Evolutionary conservation across 2,888 invertebrate genomes (phyloP), one percentile per base, ranked within the genome.

Genomic region (Ornithoptera alexandrae): DNA sequence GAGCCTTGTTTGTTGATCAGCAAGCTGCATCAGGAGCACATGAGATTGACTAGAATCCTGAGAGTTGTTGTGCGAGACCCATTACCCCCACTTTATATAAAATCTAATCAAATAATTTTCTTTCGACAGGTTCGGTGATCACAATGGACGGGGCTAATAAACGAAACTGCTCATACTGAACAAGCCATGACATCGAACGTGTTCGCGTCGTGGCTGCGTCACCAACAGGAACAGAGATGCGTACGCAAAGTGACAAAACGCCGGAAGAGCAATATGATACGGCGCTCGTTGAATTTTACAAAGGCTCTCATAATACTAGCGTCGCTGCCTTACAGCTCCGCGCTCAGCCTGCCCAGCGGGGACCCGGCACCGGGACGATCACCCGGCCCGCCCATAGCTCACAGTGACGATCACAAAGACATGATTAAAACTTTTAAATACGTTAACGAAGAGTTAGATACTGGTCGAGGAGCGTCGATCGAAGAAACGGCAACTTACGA

Each of bases 331-430:
- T 90, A 89, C 79, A 88, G 85, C 73, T 89, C 88, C 5, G 81
- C 87, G 0, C 74, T 91, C 64, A 89, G 82, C 70, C 77, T 91
- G 61, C 93, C 93, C 20, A 93, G 90, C 76, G 94, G 94, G 68
- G 95, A 95, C 81, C 95, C 95, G 18, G 95, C 95, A 0, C 95
- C 95, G 0, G 95, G 95, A 10, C 88, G 95, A 57, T 95, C 95
- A 1, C 95, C 95, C 18, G 95, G 95, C 58, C 95, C 95, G 75
- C 95, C 94, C 76, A 68, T 73, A 50, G 64, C 73, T 30, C 71
- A 62, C 10, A 62, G 69, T 15, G 65, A 72, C 17, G 56, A 22
- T 5, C 39, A 60, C 66, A 80, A 79, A 69, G 78, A 79, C 64
- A 81, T 81, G 60, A 73, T 36, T 24, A 62, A 22, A 50, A 67